Evolutionary conservation across 2,113 vertebrate species (phyloP), one percentile per base, ranked within the genome.

Genomic region (Centropus unirufus): DNA sequence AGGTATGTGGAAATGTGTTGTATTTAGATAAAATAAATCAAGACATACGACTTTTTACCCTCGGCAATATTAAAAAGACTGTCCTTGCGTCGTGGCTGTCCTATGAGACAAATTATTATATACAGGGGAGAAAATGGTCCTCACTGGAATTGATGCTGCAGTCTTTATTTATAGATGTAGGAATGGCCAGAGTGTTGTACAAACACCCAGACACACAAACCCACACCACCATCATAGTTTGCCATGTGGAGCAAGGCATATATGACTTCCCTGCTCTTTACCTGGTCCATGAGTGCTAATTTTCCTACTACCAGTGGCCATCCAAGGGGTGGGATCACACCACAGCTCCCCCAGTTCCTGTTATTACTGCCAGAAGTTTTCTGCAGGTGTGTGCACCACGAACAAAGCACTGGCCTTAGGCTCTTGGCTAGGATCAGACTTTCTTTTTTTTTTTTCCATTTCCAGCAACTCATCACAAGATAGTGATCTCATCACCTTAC

Each of bases 401-500:
- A 73, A 73, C 68, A 81, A 83, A 85, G 79, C 86, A 46, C 32
- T 23, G n/a, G 51, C 40, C 5, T 51, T n/a, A 59, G 82, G 81
- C n/a, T 3, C 72, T 90, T 47, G 62, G 64, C 32, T 90, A 12
- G 55, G 6, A 29, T 74, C 40, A 78, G 40, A 49, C 16, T 36
- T 76, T 14, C 27, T 46, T 32, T 15, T 29, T 4, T 2, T 11
- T 20, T 9, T 16, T 4, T 26, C 57, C 13, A 11, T 75, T 95
- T 90, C 59, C 55, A 91, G 26, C 15, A 32, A 52, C 55, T 95
- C 13, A 14, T 79, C 58, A 30, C 39, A 68, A 84, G 90, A 66
- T 29, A 91, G 77, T 74, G 92, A 96, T 91, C 67, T 94, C 90
- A 87, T 88, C 88, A 70, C 22, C 36, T 67, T 68, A 72, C 88